Percentiles rank a stretch among this genome's conserved stretches.
These are phyloP conservation scores for Telmatochromis sp. DNA, from an alignment of 2,113 vertebrate genomes.

Conservation along the genomic window DNA sequence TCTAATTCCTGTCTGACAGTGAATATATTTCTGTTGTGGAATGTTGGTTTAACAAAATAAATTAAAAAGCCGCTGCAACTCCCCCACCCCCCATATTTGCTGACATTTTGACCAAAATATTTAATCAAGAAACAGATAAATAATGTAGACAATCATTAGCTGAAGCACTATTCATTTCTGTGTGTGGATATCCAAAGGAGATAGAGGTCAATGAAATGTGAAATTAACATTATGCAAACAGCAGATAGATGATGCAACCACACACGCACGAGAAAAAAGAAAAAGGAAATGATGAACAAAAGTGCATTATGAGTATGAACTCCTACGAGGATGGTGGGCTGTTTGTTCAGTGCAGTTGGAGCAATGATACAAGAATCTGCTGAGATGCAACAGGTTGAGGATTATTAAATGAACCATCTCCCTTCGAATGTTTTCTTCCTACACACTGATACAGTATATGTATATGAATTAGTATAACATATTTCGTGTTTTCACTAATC, in stretches of 20 bases:
- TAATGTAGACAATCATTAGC: not conserved
- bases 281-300: not conserved
- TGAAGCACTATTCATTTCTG: not conserved
- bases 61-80: not conserved
- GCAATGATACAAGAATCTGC: not conserved
- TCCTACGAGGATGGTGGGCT: not conserved
- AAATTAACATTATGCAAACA: not conserved
- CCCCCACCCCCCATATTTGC: not conserved
- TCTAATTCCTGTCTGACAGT: not conserved
- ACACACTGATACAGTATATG: not conserved
- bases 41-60: not conserved
- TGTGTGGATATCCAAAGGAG: not conserved
- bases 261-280: not conserved
- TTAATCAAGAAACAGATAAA: not conserved
- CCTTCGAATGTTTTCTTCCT: not conserved
- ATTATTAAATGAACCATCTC: conserved; percentile 13
- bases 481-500: not conserved
- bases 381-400: conserved; percentile 3
- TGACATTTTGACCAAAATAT: not conserved
- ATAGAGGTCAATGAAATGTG: not conserved
- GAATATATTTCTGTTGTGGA: not conserved
- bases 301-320: not conserved
- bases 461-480: not conserved
- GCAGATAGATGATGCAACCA: not conserved
- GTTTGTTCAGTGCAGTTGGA: not conserved